These are phyloP conservation scores for Epinotia bilunana DNA, from an alignment of 2,888 invertebrate species.

Conservation along the genomic window DNA sequence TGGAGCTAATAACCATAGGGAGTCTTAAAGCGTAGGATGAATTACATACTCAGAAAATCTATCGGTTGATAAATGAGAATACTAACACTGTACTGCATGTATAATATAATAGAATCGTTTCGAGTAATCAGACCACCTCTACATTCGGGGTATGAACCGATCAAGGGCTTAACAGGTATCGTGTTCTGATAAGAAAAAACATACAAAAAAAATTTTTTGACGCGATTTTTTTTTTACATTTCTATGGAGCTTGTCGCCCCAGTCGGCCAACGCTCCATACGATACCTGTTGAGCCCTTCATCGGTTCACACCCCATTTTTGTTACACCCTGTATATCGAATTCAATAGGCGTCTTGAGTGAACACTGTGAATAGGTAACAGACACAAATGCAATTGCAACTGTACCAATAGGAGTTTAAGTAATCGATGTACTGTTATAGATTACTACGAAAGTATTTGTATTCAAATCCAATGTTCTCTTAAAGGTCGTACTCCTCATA, in stretches of 20 bases:
- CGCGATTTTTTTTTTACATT: too few species aligned
- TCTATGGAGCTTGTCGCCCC: too few species aligned
- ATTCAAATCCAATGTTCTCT: constrained; percentile 34
- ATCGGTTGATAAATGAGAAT: neutral
- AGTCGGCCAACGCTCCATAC: too few species aligned
- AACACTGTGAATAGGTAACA: constrained; percentile 27
- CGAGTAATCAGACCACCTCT: constrained; percentile 17
- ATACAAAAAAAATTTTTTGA: too few species aligned
- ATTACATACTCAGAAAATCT: neutral
- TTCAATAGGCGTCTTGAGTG: constrained; percentile 26
- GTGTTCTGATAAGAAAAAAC: too few species aligned
- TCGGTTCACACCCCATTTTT: too few species aligned
- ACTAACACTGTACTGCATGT: neutral
- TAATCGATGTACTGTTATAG: constrained; percentile 31
- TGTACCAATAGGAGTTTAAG: constrained; percentile 37
- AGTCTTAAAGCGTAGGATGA: constrained; percentile 12
- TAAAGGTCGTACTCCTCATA: constrained; percentile 24
- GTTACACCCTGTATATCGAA: constrained; percentile 21
- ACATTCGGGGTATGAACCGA: too few species aligned
- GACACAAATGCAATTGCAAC: constrained; percentile 34
- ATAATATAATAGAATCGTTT: constrained; percentile 1
- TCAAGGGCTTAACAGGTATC: too few species aligned
- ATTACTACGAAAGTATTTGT: constrained; percentile 29
- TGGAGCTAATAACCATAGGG: constrained; percentile 22
- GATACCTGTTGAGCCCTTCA: too few species aligned